A percentile compares a stretch with the other conserved stretches of the same genome.
Conservation (phyloP, 2,113 vertebrate genomes). For the Mesembrinibis cayennensis region DNA sequence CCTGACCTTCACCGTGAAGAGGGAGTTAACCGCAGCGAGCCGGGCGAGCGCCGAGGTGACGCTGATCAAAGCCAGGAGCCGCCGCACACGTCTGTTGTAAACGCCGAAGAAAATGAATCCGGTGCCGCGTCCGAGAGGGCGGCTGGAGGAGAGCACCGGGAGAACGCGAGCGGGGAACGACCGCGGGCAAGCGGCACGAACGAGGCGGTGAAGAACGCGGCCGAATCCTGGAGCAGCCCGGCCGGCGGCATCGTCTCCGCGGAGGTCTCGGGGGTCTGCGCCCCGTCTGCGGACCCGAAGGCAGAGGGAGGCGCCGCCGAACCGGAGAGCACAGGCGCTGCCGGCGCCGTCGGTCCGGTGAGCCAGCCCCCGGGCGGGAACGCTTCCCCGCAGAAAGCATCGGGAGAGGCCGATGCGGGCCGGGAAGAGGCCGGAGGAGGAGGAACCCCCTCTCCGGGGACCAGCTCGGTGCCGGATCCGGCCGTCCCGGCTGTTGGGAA, state of each 20-base stretch:
- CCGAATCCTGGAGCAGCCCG: background rate
- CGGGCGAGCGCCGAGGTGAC: background rate
- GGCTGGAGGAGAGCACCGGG: background rate
- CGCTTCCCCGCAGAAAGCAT: fast-evolving
- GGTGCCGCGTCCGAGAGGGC: too few relatives aligned
- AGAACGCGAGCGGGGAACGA: background rate
- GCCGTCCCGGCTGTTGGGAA: background rate
- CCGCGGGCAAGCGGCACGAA: background rate
- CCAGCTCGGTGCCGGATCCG: background rate
- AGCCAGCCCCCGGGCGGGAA: background rate
- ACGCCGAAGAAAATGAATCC: background rate
- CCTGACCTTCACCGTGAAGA: background rate
- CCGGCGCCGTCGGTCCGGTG: background rate
- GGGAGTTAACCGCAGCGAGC: background rate
- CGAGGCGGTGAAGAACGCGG: background rate
- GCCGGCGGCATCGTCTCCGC: background rate
- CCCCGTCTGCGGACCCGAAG: background rate
- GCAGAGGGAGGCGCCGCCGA: background rate
- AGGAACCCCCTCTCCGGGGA: background rate
- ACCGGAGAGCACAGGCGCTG: background rate
- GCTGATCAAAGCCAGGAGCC: background rate
- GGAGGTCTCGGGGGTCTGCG: background rate
- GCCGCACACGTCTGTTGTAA: background rate
- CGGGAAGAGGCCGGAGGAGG: background rate
- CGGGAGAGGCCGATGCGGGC: background rate